A percentile compares a stretch with the other conserved stretches of the same genome.
Evolutionary conservation across 2,113 vertebrate genomes (phyloP).

Genomic region (Nothoprocta pentlandii): DNA sequence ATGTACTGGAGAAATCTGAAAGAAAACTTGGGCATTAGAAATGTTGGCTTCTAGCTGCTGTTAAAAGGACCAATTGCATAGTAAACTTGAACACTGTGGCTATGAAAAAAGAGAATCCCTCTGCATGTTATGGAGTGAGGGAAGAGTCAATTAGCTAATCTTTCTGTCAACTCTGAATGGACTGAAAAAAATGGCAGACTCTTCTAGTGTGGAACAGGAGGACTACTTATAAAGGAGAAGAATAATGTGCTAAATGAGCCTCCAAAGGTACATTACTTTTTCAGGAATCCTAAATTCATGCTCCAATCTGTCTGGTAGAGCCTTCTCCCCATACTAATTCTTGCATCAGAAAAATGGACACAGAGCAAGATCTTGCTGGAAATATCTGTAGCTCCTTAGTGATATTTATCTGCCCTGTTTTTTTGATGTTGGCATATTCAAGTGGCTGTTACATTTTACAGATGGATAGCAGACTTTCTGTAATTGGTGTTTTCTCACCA

Average conservation of each 20-base stretch:
- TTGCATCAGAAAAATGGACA: neutral
- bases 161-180: neutral
- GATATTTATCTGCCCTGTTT: neutral
- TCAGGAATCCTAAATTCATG: neutral
- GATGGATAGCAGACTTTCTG: neutral
- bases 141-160: neutral
- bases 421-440: neutral
- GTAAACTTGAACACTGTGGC: neutral
- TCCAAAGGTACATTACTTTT: neutral
- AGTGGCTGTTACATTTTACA: neutral
- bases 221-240: neutral
- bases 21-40: neutral
- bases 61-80: neutral
- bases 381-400: neutral
- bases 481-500: neutral
- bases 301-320: neutral
- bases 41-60: neutral
- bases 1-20: neutral
- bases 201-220: neutral
- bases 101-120: neutral
- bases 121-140: neutral
- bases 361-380: neutral
- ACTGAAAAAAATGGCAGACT: neutral
- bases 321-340: neutral
- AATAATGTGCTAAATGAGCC: neutral